Base-by-base conservation (phyloP, 2,888 invertebrate genomes). In the Hydroisotoma schaefferi region DNA sequence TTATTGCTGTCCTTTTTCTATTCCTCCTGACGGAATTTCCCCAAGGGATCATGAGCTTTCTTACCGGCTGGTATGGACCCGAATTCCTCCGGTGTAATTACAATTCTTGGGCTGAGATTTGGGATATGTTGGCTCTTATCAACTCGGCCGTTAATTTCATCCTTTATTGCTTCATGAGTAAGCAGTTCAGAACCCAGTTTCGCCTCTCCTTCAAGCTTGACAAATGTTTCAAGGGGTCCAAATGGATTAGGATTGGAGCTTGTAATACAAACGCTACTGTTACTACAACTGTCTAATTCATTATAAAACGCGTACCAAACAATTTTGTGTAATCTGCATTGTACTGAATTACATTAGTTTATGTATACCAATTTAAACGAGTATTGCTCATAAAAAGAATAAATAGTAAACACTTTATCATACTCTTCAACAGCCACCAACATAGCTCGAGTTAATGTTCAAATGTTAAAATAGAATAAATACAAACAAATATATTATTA, bases 31-130 rank as follows among this genome's bases (percentile, higher is more conserved):
- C 80, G 0, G 80, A 81, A 65, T 75, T 80, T 57, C 80, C 80
- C 1, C 79, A 80, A 59, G 81, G 74, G 18, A 74, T 74, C 52
- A 78, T 88, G 47, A 89, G 88, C 1, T 78, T 88, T 48, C 80
- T 87, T 74, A 85, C 85, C 58, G 86, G 86, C 0, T 78, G 87
- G 54, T 76, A 86, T 48, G 83, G 84, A 2, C 75, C 76, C 49
- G 70, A 70, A 8, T 80, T 81, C 73, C 74, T 76, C 58, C 63
- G 63, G 49, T 70, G 73, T 29, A 75, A 75, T 60, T 81, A 81
- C 74, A 65, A 66, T 52, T 62, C 69, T 38, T 79, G 80, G 58
- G 81, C 73, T 12, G 81, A 82, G 63, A 69, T 81, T 27, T 76
- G 80, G 73, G 80, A 82, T 74, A 76, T 80, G 26, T 74, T 80